phyloP scores from a whole-genome alignment of 2,888 invertebrate species.

The Thalpophila matura region DNA sequence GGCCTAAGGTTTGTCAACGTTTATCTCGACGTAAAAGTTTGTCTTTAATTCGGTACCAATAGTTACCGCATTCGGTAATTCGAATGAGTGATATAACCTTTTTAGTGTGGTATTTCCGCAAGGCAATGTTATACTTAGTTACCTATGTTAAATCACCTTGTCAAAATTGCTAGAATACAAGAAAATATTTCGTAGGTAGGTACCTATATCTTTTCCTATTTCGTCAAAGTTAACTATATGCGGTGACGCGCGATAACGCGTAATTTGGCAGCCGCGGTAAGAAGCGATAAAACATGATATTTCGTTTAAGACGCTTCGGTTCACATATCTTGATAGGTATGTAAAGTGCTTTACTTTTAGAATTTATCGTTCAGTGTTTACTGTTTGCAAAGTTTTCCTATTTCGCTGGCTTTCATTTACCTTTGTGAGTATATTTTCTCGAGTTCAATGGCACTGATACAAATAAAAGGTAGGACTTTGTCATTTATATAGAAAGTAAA shows the following conservation, averaged over 20 bases:
- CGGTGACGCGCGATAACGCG: constrained; percentile 22
- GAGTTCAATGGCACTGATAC: not conserved
- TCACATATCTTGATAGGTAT: constrained; percentile 3
- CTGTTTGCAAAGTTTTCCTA: not conserved
- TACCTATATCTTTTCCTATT: constrained; percentile 8
- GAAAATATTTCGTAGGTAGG: not conserved
- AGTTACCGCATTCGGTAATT: not conserved
- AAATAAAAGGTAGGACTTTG: not conserved
- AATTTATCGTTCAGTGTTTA: not conserved
- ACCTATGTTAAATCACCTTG: not conserved
- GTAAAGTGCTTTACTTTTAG: not conserved
- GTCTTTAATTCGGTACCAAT: too few relatives aligned
- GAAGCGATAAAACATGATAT: constrained; percentile 31
- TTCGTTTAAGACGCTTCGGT: constrained; percentile 29
- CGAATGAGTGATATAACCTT: constrained; percentile 14
- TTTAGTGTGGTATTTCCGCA: not conserved
- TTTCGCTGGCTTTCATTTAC: not conserved
- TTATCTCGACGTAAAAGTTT: too few relatives aligned
- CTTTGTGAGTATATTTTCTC: not conserved
- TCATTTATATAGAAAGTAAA: not conserved
- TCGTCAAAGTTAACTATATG: constrained; percentile 19
- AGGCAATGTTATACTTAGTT: not conserved
- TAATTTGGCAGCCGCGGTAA: constrained; percentile 31
- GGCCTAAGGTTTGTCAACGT: too few relatives aligned
- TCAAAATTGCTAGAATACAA: not conserved